Evolutionary conservation across 1,140 invertebrate genomes (phyloP), one percentile per base, ranked within the genome.

Genomic region (Anagrus nilaparvatae): DNA sequence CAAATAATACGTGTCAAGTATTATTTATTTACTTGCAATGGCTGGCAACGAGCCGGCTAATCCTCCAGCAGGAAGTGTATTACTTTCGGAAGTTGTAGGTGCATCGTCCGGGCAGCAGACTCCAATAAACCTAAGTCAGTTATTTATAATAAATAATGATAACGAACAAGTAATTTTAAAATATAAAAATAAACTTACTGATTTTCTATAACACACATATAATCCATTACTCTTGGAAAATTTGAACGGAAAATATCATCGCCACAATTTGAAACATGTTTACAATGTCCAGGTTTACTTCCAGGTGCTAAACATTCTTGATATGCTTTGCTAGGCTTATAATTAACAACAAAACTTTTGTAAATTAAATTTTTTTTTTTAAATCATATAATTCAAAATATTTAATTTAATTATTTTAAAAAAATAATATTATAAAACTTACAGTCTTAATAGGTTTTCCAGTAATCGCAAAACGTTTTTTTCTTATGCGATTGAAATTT

Each of bases 171-270:
- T 32, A 18, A 7, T 18, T n/a, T n/a, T 16, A 8, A 30, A 17
- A 9, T 38, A 16, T 5, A 40, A 38, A 18, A 9, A n/a, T n/a
- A 9, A 30, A 63, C 72, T 67, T 59, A 81, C 79, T 67, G 66
- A 30, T 69, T 59, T 40, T 78, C 68, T 40, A 83, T 81, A 12
- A 81, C 69, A 53, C 81, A 83, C 10, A 79, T 58, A 49, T 81
- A 77, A 31, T 79, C 70, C 51, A 81, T 64, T 28, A 78, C 69
- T 25, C 70, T 70, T 41, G 65, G 60, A 36, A 74, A 72, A 49
- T 77, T 71, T 2, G 58, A 58, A 30, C 69, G 68, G 40, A 79
- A 69, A 13, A 75, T 70, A 0, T 77, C 70, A 49, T 76, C 63
- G n/a, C 75, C 59, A 48, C 81, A 84, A 53, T 74, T 74, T 16